phyloP scores from a whole-genome alignment of 2,888 invertebrate genomes.

The Dynastes maya region DNA sequence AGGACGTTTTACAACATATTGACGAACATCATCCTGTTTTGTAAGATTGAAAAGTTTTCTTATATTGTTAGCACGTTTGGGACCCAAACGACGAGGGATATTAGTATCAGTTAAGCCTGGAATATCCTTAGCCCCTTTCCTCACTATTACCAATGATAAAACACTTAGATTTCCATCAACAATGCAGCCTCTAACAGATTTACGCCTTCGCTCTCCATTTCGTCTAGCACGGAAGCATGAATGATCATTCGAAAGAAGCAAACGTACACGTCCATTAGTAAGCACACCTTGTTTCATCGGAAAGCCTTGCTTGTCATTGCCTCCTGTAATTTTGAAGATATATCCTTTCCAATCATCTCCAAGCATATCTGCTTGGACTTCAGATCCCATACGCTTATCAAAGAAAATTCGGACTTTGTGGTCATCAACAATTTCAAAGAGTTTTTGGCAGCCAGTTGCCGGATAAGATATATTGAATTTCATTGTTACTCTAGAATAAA shows the following conservation, averaged over 20 bases:
- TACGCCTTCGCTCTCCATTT: conserved; percentile 95
- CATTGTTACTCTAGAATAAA: conserved; percentile 56
- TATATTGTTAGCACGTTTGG: conserved; percentile 86
- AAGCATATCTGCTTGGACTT: conserved; percentile 92
- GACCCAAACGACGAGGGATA: conserved; percentile 82
- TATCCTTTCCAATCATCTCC: conserved; percentile 99
- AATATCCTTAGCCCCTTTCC: conserved; percentile 89
- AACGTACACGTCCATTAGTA: conserved; percentile 93
- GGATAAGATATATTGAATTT: conserved; percentile 98
- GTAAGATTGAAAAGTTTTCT: conserved; percentile 83
- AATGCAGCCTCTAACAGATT: conserved; percentile 98
- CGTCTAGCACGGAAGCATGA: conserved; percentile 95
- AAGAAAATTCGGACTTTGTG: conserved; percentile 97
- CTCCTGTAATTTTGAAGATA: conserved; percentile 93
- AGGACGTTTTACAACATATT: conserved; percentile 84
- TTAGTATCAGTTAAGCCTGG: conserved; percentile 83
- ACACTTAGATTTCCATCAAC: conserved; percentile 97
- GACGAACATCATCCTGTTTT: conserved; percentile 85
- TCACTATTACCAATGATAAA: conserved; percentile 90
- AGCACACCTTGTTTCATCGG: conserved; percentile 99
- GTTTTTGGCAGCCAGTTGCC: conserved; percentile 97
- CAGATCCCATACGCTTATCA: conserved; percentile 98
- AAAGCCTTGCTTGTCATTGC: conserved; percentile 99
- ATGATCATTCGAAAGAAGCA: conserved; percentile 93
- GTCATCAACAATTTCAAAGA: conserved; percentile 97